A percentile compares a stretch with the other conserved stretches of the same genome.
Conservation (phyloP, 2,888 invertebrate genomes). For the Euzetes globulus region DNA sequence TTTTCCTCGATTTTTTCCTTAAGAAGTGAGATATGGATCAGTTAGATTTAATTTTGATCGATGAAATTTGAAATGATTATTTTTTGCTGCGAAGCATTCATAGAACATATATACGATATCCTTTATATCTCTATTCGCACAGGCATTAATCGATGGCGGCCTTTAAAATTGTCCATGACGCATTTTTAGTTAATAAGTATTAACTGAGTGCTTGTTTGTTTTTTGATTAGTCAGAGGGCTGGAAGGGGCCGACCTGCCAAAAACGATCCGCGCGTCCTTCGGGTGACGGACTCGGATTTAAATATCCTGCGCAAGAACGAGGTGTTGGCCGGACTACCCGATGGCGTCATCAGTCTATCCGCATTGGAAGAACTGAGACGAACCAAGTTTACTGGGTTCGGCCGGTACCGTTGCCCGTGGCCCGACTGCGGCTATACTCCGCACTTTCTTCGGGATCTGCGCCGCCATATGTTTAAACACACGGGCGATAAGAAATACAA, state of each 20-base stretch:
- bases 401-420: slow-evolving; percentile 27
- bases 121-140: no score
- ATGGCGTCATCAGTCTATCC: neutral
- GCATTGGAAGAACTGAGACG: neutral
- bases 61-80: no score
- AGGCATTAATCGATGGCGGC: no score
- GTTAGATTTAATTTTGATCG: no score
- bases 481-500: slow-evolving; percentile 30
- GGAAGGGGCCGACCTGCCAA: slow-evolving; percentile 8
- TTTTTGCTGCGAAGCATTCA: no score
- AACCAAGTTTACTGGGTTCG: neutral
- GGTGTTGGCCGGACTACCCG: neutral
- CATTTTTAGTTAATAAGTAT: no score
- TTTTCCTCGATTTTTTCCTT: no score
- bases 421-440: slow-evolving; percentile 29
- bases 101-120: no score
- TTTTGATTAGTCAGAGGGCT: neutral
- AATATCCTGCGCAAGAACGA: neutral
- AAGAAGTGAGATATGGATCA: no score
- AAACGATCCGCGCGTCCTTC: neutral
- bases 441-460: slow-evolving; percentile 18
- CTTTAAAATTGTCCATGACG: no score
- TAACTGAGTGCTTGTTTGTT: no score
- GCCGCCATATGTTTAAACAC: slow-evolving; percentile 28
- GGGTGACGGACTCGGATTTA: neutral